These are phyloP conservation scores for Lemur catta DNA, from an alignment of 2,797 vertebrate genomes.

Conservation along the genomic window DNA sequence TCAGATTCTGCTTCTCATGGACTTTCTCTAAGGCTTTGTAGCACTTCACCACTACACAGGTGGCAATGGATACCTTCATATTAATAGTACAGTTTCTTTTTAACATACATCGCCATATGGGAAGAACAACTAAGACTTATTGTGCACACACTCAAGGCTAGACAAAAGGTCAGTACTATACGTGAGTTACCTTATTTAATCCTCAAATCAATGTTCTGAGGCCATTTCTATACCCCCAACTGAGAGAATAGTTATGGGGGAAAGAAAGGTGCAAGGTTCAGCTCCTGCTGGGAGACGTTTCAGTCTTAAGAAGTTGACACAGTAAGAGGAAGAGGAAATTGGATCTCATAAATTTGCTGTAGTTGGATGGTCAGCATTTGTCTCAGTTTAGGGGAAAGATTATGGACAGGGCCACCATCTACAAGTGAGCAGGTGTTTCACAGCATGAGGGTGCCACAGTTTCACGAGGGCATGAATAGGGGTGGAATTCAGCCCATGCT, in stretches of 20 bases:
- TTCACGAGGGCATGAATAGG: background rate
- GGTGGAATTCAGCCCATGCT: background rate
- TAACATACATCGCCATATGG: background rate
- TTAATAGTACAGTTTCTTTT: background rate
- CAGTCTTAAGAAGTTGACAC: background rate
- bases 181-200: background rate
- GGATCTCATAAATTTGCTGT: background rate
- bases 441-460: background rate
- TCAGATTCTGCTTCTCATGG: background rate
- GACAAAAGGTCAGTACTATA: background rate
- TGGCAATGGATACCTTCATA: background rate
- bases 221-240: background rate
- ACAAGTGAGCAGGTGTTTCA: background rate
- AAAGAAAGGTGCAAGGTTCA: background rate
- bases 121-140: background rate
- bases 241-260: background rate
- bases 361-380: background rate
- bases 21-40: background rate
- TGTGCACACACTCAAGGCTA: background rate
- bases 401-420: background rate
- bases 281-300: background rate
- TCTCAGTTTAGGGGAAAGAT: background rate
- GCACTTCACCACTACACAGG: background rate
- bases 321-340: background rate
- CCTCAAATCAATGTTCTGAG: background rate